Evolutionary conservation across 2,888 invertebrate species (phyloP).

Genomic region (Dusona sp.): DNA sequence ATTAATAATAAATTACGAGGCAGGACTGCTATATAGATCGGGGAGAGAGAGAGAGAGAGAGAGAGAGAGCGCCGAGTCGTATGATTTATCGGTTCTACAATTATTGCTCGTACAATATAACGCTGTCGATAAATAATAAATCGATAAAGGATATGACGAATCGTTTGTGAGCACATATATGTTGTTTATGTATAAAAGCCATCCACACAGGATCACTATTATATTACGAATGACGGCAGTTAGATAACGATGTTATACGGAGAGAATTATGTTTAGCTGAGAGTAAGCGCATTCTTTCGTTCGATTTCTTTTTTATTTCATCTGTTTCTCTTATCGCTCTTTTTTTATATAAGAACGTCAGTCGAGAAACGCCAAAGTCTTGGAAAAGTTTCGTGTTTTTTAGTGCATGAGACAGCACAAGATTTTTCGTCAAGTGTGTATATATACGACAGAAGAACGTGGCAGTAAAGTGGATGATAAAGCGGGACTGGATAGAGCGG

Average conservation of each 20-base stretch:
- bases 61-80: not conserved
- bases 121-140: conserved; percentile 58
- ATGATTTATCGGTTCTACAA: conserved; percentile 64
- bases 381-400: conserved; percentile 59
- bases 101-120: conserved; percentile 49
- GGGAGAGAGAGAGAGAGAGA: conserved; percentile 6
- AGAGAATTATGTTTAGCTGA: conserved; percentile 50
- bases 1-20: conserved; percentile 68
- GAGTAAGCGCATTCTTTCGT: conserved; percentile 8
- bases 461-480: conserved; percentile 59
- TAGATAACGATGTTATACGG: conserved; percentile 50
- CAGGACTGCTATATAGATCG: conserved; percentile 30
- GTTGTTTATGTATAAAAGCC: conserved; percentile 3
- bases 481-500: conserved; percentile 61
- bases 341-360: conserved; percentile 26
- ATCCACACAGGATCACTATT: conserved; percentile 27
- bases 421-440: conserved; percentile 46
- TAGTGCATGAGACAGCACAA: conserved; percentile 43
- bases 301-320: conserved; percentile 3
- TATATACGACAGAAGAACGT: conserved; percentile 38
- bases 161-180: conserved; percentile 38
- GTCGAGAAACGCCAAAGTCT: conserved; percentile 46
- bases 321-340: conserved; percentile 17
- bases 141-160: conserved; percentile 60
- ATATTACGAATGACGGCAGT: conserved; percentile 33